These are phyloP conservation scores for Menidia beryllina DNA, from an alignment of 2,113 vertebrate species.

Conservation along the genomic window DNA sequence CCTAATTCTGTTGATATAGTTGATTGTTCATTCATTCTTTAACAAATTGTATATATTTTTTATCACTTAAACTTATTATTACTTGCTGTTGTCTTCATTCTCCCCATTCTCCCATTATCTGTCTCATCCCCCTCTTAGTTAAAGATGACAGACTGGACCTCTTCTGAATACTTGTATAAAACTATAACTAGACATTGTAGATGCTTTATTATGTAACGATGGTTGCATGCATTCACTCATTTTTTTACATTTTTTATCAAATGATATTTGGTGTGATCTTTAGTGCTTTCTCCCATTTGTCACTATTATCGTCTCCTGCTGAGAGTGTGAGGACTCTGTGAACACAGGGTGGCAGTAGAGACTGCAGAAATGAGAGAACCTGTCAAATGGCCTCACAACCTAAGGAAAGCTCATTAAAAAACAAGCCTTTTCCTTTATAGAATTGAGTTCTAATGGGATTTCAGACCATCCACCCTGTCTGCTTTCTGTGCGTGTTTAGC, in stretches of 20 bases:
- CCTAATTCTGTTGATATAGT: no score
- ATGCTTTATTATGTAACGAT: background rate
- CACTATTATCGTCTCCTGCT: background rate
- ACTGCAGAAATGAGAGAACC: slow-evolving; percentile 4
- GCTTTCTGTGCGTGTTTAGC: background rate
- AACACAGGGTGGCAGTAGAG: slow-evolving; percentile 67
- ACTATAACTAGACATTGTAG: no score
- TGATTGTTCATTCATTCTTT: no score
- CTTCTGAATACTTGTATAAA: background rate
- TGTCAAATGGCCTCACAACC: background rate
- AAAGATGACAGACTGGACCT: background rate
- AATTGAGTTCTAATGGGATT: background rate
- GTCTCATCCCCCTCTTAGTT: background rate
- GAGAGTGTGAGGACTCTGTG: slow-evolving; percentile 11
- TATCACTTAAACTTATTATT: slow-evolving; percentile 19
- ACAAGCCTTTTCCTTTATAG: background rate
- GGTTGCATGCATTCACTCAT: background rate
- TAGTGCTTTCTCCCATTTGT: background rate
- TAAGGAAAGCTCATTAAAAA: slow-evolving; percentile 7
- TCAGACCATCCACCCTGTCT: background rate
- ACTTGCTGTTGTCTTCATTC: slow-evolving; percentile 11
- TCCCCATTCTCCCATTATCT: background rate
- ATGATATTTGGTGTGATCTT: background rate
- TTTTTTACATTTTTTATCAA: slow-evolving; percentile 7
- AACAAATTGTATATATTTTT: no score